Base-by-base conservation (phyloP, 2,888 invertebrate genomes). In the Exocentrus adspersus region DNA sequence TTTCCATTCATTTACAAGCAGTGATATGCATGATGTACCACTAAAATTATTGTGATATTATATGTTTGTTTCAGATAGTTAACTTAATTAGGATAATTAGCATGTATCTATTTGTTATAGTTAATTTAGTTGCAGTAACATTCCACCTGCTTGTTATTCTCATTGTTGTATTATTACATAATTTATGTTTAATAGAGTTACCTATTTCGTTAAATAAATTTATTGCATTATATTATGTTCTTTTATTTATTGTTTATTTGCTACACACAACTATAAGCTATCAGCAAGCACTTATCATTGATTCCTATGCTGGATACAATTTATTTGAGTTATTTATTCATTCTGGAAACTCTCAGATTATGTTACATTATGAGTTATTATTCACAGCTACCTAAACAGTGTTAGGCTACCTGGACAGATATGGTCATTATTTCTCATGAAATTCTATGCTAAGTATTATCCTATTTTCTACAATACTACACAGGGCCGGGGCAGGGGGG, bases 141-240 rank as follows among this genome's bases (percentile, higher is more conserved):
- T 60, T 60, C 60, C 53, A 60, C 46, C 30, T 37, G 62, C 57
- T 62, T 51, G 56, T 62, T 54, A 53, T 54, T 43, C 48, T 61
- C 58, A 63, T 53, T 64, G 58, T 65, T 68, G 48, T 62, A 62
- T 64, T 62, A 62, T 68, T 71, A n/a, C n/a, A n/a, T 68, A 67
- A 60, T 71, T 68, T 65, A 70, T 66, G 62, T 64, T 67, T 63
- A 57, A 65, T 65, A 66, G 68, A 70, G 67, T 69, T 71, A n/a
- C n/a, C n/a, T n/a, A 57, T 71, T 70, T 65, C 64, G 71, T 71
- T 57, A 37, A 72, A 72, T 72, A 72, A 72, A 72, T 68, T 71
- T 45, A 53, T 68, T 62, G 71, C 68, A 59, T 50, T 59, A 65
- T 69, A 56, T 66, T 66, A 54, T 14, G 48, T 70, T 70, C 61